These are phyloP conservation scores for Hyles euphorbiae DNA, from an alignment of 1,140 invertebrate genomes.

Conservation along the genomic window DNA sequence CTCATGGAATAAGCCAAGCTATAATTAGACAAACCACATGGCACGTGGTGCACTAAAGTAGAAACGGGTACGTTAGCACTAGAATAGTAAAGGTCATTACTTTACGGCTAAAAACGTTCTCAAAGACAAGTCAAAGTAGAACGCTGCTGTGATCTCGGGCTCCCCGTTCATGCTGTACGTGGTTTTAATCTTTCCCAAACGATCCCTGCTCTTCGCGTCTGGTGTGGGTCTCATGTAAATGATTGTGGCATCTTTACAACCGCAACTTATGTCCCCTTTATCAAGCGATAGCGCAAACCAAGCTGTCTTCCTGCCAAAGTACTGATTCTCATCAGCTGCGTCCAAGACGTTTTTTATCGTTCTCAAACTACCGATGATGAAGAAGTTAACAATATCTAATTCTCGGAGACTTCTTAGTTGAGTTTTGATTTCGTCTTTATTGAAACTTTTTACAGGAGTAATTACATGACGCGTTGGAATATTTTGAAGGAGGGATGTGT, in stretches of 20 bases:
- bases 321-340: constrained; percentile 71
- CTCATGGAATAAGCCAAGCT: constrained; percentile 54
- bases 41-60: constrained; percentile 39
- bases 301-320: constrained; percentile 72
- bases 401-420: constrained; percentile 85
- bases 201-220: constrained; percentile 77
- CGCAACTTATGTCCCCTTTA: constrained; percentile 80
- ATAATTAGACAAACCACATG: constrained; percentile 56
- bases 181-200: constrained; percentile 80
- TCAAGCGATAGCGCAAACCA: constrained; percentile 80
- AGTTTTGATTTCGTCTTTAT: constrained; percentile 73
- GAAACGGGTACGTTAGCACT: constrained; percentile 32
- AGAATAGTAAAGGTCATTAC: constrained; percentile 67
- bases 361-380: constrained; percentile 83
- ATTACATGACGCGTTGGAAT: constrained; percentile 91
- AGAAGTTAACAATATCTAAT: constrained; percentile 92
- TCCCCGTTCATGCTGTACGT: constrained; percentile 82
- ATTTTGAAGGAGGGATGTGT: constrained; percentile 91
- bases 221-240: constrained; percentile 81
- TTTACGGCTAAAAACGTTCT: constrained; percentile 84
- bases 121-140: constrained; percentile 90
- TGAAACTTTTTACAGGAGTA: constrained; percentile 76
- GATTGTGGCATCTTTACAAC: constrained; percentile 82
- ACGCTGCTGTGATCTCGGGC: constrained; percentile 84
- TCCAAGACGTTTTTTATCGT: constrained; percentile 84